Conservation (phyloP, 2,113 vertebrate species). For the Spea multiplicata region DNA sequence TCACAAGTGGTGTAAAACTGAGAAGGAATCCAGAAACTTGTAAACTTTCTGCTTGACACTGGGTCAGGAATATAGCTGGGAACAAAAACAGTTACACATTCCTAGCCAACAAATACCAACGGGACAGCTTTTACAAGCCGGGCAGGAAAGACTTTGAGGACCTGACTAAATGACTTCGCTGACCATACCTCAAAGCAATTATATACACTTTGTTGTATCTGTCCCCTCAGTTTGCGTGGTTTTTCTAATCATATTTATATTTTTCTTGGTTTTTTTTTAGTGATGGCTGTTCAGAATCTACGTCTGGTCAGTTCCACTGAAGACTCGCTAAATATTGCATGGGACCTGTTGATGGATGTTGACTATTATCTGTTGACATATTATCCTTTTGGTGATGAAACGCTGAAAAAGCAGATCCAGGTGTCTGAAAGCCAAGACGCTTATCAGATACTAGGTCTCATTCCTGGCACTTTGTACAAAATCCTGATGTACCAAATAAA, state of each 20-base stretch:
- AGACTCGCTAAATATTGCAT: conserved; percentile 74
- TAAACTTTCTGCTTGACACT: too few relatives aligned
- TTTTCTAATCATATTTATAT: neutral
- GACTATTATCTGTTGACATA: conserved; percentile 79
- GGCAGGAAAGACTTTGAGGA: too few relatives aligned
- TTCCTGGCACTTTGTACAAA: conserved; percentile 70
- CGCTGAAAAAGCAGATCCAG: conserved; percentile 56
- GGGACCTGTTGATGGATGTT: conserved; percentile 69
- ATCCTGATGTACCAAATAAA: conserved; percentile 70
- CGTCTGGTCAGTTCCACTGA: conserved; percentile 71
- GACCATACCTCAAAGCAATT: too few relatives aligned
- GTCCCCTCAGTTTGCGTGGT: too few relatives aligned
- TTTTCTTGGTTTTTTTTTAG: conserved; percentile 57
- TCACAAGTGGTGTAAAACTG: too few relatives aligned
- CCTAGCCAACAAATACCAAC: too few relatives aligned
- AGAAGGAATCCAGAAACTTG: too few relatives aligned
- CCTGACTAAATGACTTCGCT: too few relatives aligned
- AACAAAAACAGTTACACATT: too few relatives aligned
- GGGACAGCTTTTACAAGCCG: too few relatives aligned
- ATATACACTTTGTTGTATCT: too few relatives aligned
- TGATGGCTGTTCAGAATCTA: conserved; percentile 70
- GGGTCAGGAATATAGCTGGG: too few relatives aligned
- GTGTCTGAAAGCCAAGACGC: conserved; percentile 71
- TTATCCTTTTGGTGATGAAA: conserved; percentile 65
- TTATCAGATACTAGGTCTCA: conserved; percentile 70